These are phyloP conservation scores for Kryptopterus vitreolus DNA, from an alignment of 2,797 vertebrate genomes.

Conservation along the genomic window DNA sequence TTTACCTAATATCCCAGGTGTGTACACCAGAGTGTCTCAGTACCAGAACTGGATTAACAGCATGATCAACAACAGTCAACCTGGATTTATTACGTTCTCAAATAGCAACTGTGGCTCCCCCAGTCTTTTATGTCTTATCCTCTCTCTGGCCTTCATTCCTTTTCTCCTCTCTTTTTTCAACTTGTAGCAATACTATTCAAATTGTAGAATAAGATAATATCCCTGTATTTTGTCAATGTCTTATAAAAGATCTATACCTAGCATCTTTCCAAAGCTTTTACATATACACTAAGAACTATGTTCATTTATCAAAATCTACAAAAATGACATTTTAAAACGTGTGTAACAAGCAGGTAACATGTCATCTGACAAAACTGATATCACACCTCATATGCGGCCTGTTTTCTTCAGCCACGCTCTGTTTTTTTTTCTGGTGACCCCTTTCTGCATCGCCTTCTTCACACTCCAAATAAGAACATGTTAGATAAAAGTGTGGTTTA, in stretches of 20 bases:
- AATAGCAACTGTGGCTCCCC: neutral
- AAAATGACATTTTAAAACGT: neutral
- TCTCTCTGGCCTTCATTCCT: slow-evolving; percentile 7
- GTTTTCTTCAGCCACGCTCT: no score
- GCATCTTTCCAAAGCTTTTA: neutral
- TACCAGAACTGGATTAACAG: slow-evolving; percentile 47
- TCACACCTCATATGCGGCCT: neutral
- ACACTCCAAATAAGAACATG: no score
- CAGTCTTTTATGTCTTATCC: neutral
- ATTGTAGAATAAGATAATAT: neutral
- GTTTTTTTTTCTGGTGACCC: no score
- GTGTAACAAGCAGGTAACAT: neutral
- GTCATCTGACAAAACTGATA: neutral
- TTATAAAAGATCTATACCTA: neutral
- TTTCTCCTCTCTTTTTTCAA: neutral
- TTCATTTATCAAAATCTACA: neutral
- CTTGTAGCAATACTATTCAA: neutral
- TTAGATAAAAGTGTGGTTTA: no score
- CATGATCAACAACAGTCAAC: neutral
- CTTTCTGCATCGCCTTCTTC: no score
- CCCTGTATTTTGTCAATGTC: neutral
- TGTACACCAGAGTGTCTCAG: slow-evolving; percentile 49
- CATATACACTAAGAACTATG: neutral
- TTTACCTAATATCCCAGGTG: slow-evolving; percentile 33
- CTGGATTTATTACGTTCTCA: slow-evolving; percentile 16